Evolutionary conservation across 2,113 vertebrate genomes (phyloP).

Genomic region (Siniperca knerii): DNA sequence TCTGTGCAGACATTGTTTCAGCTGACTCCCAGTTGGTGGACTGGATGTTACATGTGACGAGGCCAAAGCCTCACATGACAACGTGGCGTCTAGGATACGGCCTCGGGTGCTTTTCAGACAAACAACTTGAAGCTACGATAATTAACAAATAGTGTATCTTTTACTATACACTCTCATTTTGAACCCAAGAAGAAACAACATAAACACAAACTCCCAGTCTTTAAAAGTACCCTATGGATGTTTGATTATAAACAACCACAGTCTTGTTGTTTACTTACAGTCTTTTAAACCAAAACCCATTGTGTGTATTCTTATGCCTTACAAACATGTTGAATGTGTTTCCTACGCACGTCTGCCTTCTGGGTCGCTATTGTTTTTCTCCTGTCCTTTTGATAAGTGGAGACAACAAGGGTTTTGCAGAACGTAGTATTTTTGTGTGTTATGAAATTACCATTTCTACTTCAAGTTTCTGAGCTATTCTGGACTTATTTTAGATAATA

Average conservation of each 20-base stretch:
- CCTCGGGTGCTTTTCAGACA: slow-evolving; percentile 47
- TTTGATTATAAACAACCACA: slow-evolving; percentile 2
- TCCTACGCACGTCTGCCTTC: not conserved
- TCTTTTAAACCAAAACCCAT: not conserved
- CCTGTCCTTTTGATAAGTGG: not conserved
- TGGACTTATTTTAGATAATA: not conserved
- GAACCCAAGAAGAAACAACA: not conserved
- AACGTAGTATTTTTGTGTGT: not conserved
- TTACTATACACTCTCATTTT: not conserved
- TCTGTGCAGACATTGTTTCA: slow-evolving; percentile 33
- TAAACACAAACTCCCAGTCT: not conserved
- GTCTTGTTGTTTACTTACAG: slow-evolving; percentile 1
- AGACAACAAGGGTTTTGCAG: not conserved
- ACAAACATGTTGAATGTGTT: not conserved
- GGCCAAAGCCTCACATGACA: slow-evolving; percentile 65
- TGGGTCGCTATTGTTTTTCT: not conserved
- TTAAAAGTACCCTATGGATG: rapidly evolving
- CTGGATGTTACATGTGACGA: slow-evolving; percentile 50
- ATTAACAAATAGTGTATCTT: slow-evolving; percentile 1
- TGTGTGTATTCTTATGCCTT: not conserved
- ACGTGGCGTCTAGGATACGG: slow-evolving; percentile 5
- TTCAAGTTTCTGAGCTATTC: not conserved
- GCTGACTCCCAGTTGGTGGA: slow-evolving; percentile 17
- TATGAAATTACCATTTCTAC: not conserved
- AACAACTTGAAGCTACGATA: slow-evolving; percentile 9